Conservation (phyloP, 2,888 invertebrate genomes). For the Bimastos eiseni region DNA sequence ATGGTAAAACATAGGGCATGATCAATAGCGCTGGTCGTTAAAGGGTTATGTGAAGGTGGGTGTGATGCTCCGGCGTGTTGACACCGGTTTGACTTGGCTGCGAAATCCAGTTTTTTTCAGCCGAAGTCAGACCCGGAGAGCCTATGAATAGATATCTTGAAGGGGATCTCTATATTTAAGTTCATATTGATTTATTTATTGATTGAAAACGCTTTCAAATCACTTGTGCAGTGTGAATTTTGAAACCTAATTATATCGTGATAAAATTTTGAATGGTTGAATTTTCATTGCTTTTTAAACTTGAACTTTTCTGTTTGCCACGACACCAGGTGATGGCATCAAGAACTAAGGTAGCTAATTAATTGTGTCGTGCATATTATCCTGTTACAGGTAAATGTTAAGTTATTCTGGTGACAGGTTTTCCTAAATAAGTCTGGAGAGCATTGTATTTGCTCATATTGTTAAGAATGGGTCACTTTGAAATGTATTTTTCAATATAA, state of each 20-base stretch:
- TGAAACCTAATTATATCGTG: background rate
- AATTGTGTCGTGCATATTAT: background rate
- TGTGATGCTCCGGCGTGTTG: no score
- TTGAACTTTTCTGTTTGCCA: background rate
- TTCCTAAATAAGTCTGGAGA: background rate
- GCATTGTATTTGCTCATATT: background rate
- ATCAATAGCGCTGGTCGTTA: no score
- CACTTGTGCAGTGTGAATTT: no score
- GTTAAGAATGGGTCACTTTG: background rate
- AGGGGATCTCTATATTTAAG: no score
- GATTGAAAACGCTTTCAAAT: no score
- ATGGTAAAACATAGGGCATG: no score
- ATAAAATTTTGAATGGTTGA: background rate
- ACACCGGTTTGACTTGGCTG: no score
- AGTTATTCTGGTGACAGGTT: background rate
- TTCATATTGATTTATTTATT: no score
- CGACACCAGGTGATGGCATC: background rate
- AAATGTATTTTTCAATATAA: background rate
- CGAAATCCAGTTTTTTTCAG: no score
- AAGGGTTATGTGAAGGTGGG: no score
- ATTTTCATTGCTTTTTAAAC: background rate
- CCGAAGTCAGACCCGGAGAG: no score
- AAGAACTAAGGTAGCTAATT: background rate
- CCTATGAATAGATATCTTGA: no score
- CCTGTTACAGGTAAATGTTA: background rate